These are phyloP conservation scores for Agrochola litura DNA, from an alignment of 2,888 invertebrate species.

Conservation along the genomic window DNA sequence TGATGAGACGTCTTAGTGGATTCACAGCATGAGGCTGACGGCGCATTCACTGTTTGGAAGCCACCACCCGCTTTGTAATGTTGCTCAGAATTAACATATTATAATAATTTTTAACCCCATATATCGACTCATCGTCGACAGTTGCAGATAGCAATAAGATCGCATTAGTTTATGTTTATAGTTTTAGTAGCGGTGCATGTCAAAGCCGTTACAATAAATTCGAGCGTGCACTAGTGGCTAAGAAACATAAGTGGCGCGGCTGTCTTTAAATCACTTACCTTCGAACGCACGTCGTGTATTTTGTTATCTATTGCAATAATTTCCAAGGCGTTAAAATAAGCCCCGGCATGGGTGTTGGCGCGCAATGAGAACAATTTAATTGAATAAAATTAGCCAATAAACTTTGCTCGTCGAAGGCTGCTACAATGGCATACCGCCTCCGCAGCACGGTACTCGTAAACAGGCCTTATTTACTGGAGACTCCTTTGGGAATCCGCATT, in stretches of 20 bases:
- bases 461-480: constrained; percentile 84
- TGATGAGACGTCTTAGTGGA: constrained; percentile 85
- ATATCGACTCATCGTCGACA: constrained; percentile 73
- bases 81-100: constrained; percentile 82
- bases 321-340: constrained; percentile 85
- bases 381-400: constrained; percentile 91
- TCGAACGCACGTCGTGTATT: constrained; percentile 73
- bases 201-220: constrained; percentile 73
- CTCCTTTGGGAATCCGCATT: constrained; percentile 84
- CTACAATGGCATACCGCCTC: constrained; percentile 89
- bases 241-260: constrained; percentile 67
- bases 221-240: constrained; percentile 52
- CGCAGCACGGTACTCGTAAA: constrained; percentile 81
- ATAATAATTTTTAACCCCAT: constrained; percentile 84
- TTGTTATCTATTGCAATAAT: constrained; percentile 87
- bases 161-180: constrained; percentile 77
- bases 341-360: constrained; percentile 73
- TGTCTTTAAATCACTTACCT: constrained; percentile 77
- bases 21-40: constrained; percentile 84
- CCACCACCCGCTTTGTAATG: constrained; percentile 80
- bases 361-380: constrained; percentile 87
- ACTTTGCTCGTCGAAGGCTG: constrained; percentile 82
- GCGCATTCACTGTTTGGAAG: constrained; percentile 85
- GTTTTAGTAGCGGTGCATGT: constrained; percentile 74
- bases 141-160: constrained; percentile 70